Evolutionary conservation across 2,888 invertebrate genomes (phyloP).

Genomic region (Philaethria dido): DNA sequence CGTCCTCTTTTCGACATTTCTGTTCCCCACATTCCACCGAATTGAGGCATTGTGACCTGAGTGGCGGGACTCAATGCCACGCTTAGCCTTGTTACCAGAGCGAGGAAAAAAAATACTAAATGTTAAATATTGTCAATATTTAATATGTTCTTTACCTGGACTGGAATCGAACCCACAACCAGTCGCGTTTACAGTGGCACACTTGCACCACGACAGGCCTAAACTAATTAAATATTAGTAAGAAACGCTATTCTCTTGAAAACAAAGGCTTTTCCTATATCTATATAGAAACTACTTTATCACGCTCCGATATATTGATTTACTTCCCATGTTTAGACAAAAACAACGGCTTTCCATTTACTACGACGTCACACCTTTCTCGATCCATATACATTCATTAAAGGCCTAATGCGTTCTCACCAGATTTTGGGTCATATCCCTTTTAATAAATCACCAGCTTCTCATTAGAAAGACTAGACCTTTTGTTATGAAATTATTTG

Average conservation of each 20-base stretch:
- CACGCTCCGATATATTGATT: conserved; percentile 30
- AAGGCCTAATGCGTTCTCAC: conserved; percentile 38
- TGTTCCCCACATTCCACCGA: no score
- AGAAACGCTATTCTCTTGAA: neutral
- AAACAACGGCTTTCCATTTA: conserved; percentile 41
- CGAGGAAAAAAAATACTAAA: no score
- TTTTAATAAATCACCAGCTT: conserved; percentile 34
- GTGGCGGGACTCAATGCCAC: no score
- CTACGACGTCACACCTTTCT: conserved; percentile 34
- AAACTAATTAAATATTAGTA: neutral
- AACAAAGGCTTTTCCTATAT: conserved; percentile 6
- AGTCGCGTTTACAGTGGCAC: no score
- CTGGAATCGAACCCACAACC: no score
- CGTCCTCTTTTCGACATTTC: no score
- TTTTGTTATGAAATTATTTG: conserved; percentile 15
- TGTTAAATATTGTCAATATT: no score
- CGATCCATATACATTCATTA: conserved; percentile 43
- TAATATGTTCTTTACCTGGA: no score
- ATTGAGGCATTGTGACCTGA: no score
- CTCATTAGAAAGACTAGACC: conserved; percentile 30
- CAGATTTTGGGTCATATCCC: conserved; percentile 37
- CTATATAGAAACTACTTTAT: conserved; percentile 14
- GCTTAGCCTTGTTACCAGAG: no score
- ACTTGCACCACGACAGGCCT: neutral
- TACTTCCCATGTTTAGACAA: conserved; percentile 37